Conservation (phyloP, 37 sponge, comb jelly and placozoan genomes). For the Amphimedon queenslandica region DNA sequence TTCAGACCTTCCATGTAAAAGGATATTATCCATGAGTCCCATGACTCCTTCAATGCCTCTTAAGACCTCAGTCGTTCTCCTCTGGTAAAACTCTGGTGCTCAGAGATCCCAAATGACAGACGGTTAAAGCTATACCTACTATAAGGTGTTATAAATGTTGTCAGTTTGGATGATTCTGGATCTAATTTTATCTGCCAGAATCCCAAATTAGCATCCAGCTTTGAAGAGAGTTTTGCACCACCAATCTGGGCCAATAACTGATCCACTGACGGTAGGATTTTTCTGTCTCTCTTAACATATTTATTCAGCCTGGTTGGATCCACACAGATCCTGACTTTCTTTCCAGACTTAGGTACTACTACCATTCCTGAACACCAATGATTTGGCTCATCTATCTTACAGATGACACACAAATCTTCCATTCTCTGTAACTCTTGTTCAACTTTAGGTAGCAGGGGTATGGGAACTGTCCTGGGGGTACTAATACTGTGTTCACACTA, state of each 20-base stretch:
- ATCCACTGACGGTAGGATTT: no score
- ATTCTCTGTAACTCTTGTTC: neutral
- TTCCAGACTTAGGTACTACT: no score
- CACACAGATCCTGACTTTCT: no score
- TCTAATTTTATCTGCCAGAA: neutral
- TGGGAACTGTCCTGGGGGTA: neutral
- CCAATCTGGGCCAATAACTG: neutral
- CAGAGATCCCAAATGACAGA: no score
- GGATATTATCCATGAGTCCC: constrained; percentile 12
- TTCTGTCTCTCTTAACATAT: no score
- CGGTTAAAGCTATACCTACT: neutral
- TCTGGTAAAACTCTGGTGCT: constrained; percentile 8
- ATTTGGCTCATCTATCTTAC: constrained; percentile 1
- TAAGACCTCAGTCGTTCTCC: neutral
- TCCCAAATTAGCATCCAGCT: no score
- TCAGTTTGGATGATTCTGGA: neutral
- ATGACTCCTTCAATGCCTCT: constrained; percentile 4
- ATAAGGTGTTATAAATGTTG: constrained; percentile 1
- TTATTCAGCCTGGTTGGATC: no score
- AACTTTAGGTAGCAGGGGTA: constrained; percentile 1
- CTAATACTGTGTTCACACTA: no score
- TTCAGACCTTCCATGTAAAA: neutral
- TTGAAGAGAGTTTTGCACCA: neutral
- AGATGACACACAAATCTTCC: neutral
- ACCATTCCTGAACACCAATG: no score